These are phyloP conservation scores for Sinosuthora webbiana DNA, from an alignment of 2,113 vertebrate genomes.

Conservation along the genomic window DNA sequence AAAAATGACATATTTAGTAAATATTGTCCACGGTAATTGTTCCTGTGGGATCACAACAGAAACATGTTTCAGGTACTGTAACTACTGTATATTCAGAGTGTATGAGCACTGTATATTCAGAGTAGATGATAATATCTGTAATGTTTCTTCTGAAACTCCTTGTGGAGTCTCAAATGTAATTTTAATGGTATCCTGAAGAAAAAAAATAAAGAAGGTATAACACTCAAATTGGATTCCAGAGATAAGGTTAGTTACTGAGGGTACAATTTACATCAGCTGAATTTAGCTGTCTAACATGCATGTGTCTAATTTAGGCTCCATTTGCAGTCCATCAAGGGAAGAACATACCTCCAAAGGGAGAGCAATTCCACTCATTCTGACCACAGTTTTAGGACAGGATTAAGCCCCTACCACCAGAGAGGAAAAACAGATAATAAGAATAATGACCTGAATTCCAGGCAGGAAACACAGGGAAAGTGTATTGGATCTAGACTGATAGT, in stretches of 20 bases:
- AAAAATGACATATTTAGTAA: constrained; percentile 66
- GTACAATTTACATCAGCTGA: not conserved
- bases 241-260: constrained; percentile 9
- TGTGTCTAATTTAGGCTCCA: not conserved
- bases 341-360: not conserved
- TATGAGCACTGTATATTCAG: not conserved
- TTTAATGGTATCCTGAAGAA: constrained; percentile 21
- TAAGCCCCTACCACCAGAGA: not conserved
- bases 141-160: constrained; percentile 26
- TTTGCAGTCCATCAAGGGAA: not conserved
- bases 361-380: not conserved
- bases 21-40: constrained; percentile 54
- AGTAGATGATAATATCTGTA: constrained; percentile 11
- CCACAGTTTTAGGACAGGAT: not conserved
- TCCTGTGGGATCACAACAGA: constrained; percentile 47
- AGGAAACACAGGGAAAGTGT: not conserved
- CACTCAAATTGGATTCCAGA: constrained; percentile 20
- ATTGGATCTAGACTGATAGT: not conserved
- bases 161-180: constrained; percentile 16
- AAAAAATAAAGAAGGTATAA: not conserved
- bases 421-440: not conserved
- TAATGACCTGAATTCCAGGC: not conserved
- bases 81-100: constrained; percentile 1
- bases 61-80: constrained; percentile 32
- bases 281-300: not conserved